Conservation (phyloP, 2,113 vertebrate genomes). For the Alouatta palliata region DNA sequence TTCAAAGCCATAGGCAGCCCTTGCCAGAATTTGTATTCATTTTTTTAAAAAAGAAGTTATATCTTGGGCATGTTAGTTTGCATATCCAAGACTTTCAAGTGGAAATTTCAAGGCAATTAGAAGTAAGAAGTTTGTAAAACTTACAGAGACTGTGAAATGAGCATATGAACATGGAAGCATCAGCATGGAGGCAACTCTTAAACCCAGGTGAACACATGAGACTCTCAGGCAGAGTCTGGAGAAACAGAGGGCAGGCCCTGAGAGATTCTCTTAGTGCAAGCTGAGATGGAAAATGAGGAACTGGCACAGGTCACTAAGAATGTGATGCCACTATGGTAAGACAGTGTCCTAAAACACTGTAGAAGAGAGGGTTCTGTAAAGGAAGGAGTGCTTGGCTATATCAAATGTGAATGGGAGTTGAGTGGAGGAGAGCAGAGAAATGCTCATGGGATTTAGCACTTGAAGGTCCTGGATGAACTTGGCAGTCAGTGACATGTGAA, state of each 20-base stretch:
- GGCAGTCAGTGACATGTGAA: background rate
- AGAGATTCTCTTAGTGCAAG: background rate
- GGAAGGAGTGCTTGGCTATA: background rate
- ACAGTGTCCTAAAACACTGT: background rate
- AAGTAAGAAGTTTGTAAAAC: background rate
- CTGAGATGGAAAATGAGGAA: background rate
- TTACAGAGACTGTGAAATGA: background rate
- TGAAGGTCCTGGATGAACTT: background rate
- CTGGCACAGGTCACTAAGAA: background rate
- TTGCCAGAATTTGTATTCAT: background rate
- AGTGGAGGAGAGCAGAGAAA: background rate
- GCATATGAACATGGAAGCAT: background rate
- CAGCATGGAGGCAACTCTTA: background rate
- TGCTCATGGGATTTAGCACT: background rate
- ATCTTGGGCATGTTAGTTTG: background rate
- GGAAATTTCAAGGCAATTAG: background rate
- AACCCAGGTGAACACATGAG: background rate
- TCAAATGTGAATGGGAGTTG: background rate
- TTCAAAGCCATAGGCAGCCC: background rate
- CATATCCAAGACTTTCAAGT: slow-evolving; percentile 12
- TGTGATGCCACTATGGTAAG: background rate
- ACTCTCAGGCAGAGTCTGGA: background rate
- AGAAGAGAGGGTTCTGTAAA: background rate
- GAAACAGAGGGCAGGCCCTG: background rate
- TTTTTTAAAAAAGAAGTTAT: background rate